These are phyloP conservation scores for Ricordea florida DNA, from an alignment of 92 coral and sea anemone species.

Conservation along the genomic window DNA sequence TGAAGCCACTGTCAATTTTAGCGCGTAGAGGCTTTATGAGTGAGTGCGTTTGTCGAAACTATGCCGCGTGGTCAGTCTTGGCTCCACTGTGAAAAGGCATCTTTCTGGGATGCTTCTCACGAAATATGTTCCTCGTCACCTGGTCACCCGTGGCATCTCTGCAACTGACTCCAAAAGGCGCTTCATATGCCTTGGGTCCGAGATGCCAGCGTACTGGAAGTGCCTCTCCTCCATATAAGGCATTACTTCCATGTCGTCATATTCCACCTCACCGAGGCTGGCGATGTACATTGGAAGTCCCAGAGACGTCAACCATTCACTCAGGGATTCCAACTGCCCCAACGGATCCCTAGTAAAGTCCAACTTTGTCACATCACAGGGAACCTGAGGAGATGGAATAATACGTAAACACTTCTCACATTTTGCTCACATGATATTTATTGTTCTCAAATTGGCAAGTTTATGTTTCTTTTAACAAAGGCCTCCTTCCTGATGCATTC, in stretches of 20 bases:
- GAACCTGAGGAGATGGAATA: constrained; percentile 47
- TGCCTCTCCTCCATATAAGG: constrained; percentile 87
- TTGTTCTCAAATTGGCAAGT: no score
- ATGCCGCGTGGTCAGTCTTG: no score
- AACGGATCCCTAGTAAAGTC: constrained; percentile 65
- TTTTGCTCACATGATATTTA: no score
- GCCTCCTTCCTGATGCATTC: no score
- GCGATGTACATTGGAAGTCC: constrained; percentile 93
- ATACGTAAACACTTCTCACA: background rate
- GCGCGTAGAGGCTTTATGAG: no score
- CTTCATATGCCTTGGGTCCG: constrained; percentile 85
- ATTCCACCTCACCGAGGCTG: constrained; percentile 78
- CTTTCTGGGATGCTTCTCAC: no score
- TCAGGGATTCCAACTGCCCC: constrained; percentile 64
- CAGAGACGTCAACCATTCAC: constrained; percentile 87
- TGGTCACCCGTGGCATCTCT: constrained; percentile 54
- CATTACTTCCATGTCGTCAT: constrained; percentile 80
- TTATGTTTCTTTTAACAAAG: no score
- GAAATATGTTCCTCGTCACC: constrained; percentile 16
- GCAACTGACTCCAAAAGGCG: constrained; percentile 81
- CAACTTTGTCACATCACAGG: constrained; percentile 66
- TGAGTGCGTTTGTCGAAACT: no score
- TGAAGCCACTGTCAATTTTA: no score
- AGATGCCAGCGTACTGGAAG: constrained; percentile 85
- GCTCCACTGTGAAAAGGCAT: no score